Percentiles rank a stretch among this genome's conserved stretches.
Evolutionary conservation across 2,113 vertebrate species (phyloP).

Genomic region (Glaucomys volans): DNA sequence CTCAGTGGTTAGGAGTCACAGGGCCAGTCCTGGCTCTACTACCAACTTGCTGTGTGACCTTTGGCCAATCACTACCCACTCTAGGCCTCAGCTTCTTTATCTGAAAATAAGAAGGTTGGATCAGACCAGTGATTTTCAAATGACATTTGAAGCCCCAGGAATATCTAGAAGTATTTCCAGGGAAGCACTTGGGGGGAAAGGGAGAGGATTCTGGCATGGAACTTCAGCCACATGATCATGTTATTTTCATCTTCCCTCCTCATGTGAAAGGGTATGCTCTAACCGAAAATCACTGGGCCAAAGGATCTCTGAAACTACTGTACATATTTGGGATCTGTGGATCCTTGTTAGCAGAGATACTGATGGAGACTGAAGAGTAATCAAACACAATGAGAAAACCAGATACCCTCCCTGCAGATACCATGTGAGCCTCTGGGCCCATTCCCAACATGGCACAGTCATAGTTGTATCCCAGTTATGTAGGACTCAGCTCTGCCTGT

Average conservation of each 20-base stretch:
- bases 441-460: neutral
- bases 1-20: neutral
- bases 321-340: neutral
- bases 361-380: neutral
- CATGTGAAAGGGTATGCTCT: neutral
- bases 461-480: fast-evolving
- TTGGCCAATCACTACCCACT: conserved; percentile 28
- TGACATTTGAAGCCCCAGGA: conserved; percentile 8
- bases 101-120: conserved; percentile 53
- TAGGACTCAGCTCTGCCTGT: neutral
- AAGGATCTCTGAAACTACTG: neutral
- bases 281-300: neutral
- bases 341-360: neutral
- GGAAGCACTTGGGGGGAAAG: neutral
- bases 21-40: conserved; percentile 61
- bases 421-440: neutral
- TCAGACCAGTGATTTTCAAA: conserved; percentile 40
- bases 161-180: neutral
- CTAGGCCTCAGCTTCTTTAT: conserved; percentile 59
- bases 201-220: neutral
- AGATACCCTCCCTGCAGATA: neutral
- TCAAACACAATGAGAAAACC: neutral
- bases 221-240: neutral
- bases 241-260: neutral
- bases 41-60: conserved; percentile 76